Percentiles rank a stretch among this genome's conserved stretches.
These are phyloP conservation scores for Dynastes maya DNA, from an alignment of 2,888 invertebrate species.

Conservation along the genomic window DNA sequence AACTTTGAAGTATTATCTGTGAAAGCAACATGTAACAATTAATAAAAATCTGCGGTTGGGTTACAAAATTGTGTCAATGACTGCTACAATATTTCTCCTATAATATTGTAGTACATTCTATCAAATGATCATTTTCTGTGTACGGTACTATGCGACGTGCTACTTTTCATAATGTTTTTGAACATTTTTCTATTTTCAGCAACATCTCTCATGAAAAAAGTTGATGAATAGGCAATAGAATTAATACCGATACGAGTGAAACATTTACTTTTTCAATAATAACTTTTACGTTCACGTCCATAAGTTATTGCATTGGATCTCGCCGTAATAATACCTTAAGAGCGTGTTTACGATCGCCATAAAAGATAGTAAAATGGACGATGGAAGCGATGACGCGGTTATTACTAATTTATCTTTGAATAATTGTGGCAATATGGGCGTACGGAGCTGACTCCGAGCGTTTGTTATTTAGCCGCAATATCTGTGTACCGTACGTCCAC, in stretches of 20 bases:
- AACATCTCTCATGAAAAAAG: not conserved
- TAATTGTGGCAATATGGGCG: slow-evolving; percentile 45
- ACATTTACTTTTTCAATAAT: slow-evolving; percentile 28
- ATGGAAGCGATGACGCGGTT: slow-evolving; percentile 31
- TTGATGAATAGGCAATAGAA: not conserved
- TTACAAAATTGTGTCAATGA: too few relatives aligned
- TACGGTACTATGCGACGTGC: too few relatives aligned
- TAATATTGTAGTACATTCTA: too few relatives aligned
- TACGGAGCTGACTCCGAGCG: slow-evolving; percentile 23
- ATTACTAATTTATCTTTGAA: slow-evolving; percentile 47
- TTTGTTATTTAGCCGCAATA: slow-evolving; percentile 32
- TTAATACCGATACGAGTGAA: slow-evolving; percentile 5
- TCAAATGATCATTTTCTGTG: too few relatives aligned
- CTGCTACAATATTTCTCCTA: too few relatives aligned
- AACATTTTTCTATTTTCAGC: not conserved
- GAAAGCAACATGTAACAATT: too few relatives aligned
- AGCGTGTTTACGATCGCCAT: slow-evolving; percentile 40
- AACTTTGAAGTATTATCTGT: too few relatives aligned
- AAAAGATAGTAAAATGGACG: slow-evolving; percentile 37
- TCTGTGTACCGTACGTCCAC: not conserved
- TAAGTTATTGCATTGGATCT: slow-evolving; percentile 34
- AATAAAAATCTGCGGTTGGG: too few relatives aligned
- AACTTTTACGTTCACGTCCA: slow-evolving; percentile 15
- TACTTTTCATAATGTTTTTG: too few relatives aligned
- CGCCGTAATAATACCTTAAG: slow-evolving; percentile 41